Evolutionary conservation across 1,140 invertebrate species (phyloP), one percentile per base, ranked within the genome.

Genomic region (Temnothorax curvispinosus): DNA sequence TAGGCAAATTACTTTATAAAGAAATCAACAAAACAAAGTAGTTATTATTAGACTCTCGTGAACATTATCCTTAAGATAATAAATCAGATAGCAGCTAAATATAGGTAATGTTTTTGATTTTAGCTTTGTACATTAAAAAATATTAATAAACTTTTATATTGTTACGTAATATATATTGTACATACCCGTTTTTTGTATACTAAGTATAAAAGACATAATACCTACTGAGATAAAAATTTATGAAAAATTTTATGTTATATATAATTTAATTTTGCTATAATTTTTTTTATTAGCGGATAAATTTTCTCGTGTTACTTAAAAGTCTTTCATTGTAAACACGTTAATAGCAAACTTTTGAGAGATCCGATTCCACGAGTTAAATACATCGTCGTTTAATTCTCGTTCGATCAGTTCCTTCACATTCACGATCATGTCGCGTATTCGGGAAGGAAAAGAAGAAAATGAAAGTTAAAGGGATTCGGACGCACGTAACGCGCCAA

Each of bases 391-490:
- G 77, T 11, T 71, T 27, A 27, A 27, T 27, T n/a, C 9, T 69
- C 32, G 27, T 58, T 44, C 52, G 27, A 82, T 54, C 18, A 13
- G 35, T 71, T 80, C 15, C 52, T 82, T 58, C 54, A 82, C 35
- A 72, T 72, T 58, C 78, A 58, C 67, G 65, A 47, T 44, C 35
- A 50, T 21, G 18, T 67, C 8, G 41, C 15, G 18, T 44, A 52
- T 56, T n/a, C 38, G 52, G 58, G n/a, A 58, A 58, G 52, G 32
- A 72, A 80, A 72, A 82, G 15, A 35, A 58, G 54, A 52, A 72
- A 82, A 80, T 38, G 47, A 27, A 82, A 82, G 67, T 82, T 65
- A 81, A 69, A 84, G 44, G 35, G 76, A 86, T 81, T 82, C 38
- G 74, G 27, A 82, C 67, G 38, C 50, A 41, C 77, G 27, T 72